These are phyloP conservation scores for Grapholita molesta DNA, from an alignment of 1,140 invertebrate species.

Conservation along the genomic window DNA sequence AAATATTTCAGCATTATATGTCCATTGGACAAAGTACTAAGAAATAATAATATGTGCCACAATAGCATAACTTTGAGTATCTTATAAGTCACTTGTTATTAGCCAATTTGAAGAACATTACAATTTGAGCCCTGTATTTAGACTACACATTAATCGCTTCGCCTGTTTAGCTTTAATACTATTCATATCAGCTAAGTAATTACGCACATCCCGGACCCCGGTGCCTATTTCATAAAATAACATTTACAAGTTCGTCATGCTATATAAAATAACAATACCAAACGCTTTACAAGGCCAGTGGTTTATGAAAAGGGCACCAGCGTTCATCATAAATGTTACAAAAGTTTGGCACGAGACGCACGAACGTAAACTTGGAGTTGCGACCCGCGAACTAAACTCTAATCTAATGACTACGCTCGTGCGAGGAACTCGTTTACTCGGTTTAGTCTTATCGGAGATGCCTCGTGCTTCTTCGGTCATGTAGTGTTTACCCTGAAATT, in stretches of 20 bases:
- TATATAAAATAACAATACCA: constrained; percentile 28
- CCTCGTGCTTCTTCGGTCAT: not conserved
- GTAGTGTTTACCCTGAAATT: constrained; percentile 56
- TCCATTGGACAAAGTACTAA: too few species aligned
- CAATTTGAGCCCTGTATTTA: not conserved
- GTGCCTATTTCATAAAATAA: not conserved
- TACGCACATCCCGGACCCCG: not conserved
- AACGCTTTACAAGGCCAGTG: constrained; percentile 25
- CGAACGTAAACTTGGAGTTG: constrained; percentile 29
- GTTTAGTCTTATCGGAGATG: constrained; percentile 35
- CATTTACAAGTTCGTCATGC: not conserved
- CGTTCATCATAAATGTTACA: constrained; percentile 13
- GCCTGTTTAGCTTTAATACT: not conserved
- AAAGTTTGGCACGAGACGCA: constrained; percentile 62
- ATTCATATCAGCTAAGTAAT: not conserved
- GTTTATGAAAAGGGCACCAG: not conserved
- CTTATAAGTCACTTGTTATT: not conserved
- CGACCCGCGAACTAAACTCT: constrained; percentile 40
- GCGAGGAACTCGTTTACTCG: constrained; percentile 32
- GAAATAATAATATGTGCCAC: not conserved
- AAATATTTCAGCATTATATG: not conserved
- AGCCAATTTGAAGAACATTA: not conserved
- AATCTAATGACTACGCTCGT: constrained; percentile 67
- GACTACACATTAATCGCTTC: not conserved
- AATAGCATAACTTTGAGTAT: not conserved